These are phyloP conservation scores for Alouatta palliata DNA, from an alignment of 2,113 vertebrate species.

Conservation along the genomic window DNA sequence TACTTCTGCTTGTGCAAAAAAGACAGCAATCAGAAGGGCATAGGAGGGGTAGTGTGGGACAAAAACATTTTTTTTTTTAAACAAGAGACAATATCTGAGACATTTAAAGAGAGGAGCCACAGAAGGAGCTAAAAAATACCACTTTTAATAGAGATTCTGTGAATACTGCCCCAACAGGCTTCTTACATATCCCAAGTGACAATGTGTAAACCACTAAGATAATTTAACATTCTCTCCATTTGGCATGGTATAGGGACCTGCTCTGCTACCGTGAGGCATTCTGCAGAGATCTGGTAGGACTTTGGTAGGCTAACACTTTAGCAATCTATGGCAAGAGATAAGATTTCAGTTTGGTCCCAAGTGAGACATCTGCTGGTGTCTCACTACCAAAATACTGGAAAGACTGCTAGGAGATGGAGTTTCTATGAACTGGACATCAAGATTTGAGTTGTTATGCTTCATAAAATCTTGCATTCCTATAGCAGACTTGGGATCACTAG, in stretches of 20 bases:
- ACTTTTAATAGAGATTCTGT: not conserved
- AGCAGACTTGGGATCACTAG: not conserved
- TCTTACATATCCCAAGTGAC: not conserved
- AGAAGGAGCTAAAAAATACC: not conserved
- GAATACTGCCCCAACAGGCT: not conserved
- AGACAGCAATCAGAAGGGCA: not conserved
- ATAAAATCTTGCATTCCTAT: not conserved
- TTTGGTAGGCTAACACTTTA: too few species aligned
- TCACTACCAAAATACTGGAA: not conserved
- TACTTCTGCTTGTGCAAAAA: not conserved
- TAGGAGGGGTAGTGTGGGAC: not conserved
- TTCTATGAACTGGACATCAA: not conserved
- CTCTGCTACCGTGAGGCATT: not conserved
- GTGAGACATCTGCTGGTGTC: not conserved
- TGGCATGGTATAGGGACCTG: too few species aligned
- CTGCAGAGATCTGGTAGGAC: not conserved
- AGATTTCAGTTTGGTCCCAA: not conserved
- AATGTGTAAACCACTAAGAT: not conserved
- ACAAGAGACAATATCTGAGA: not conserved
- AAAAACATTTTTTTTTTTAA: not conserved
- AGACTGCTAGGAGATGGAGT: rapidly evolving
- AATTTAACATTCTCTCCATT: too few species aligned
- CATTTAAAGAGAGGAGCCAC: not conserved
- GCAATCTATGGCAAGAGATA: not conserved
- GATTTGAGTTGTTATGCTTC: not conserved